These are phyloP conservation scores for Protophormia terraenovae DNA, from an alignment of 2,888 invertebrate species.

Conservation along the genomic window DNA sequence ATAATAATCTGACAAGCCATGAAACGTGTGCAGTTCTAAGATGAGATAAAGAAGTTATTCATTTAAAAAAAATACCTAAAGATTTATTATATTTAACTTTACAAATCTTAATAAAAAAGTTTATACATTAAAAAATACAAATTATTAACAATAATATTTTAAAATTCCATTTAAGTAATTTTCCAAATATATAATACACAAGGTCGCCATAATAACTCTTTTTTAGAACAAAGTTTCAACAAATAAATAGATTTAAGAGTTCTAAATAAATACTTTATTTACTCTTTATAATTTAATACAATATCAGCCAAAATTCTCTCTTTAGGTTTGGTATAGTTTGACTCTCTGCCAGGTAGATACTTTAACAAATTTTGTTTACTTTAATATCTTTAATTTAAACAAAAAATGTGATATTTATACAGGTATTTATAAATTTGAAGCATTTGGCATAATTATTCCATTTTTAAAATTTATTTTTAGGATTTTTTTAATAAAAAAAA, in stretches of 20 bases:
- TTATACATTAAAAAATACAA: background rate
- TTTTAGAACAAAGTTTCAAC: background rate
- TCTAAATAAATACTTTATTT: no score
- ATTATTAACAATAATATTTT: background rate
- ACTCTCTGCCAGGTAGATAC: background rate
- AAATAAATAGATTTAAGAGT: no score
- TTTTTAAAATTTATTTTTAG: background rate
- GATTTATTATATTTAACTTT: conserved; percentile 25
- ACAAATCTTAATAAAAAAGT: background rate
- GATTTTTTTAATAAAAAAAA: no score
- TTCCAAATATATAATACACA: background rate
- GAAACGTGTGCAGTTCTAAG: conserved; percentile 43
- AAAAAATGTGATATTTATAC: background rate
- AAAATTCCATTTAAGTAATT: background rate
- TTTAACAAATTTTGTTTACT: background rate
- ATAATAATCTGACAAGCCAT: conserved; percentile 30
- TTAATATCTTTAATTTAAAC: background rate
- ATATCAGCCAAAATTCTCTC: background rate
- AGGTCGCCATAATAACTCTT: background rate
- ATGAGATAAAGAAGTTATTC: conserved; percentile 32
- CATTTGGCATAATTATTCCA: no score
- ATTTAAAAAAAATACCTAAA: background rate
- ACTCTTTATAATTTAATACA: background rate
- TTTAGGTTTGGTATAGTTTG: background rate
- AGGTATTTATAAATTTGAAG: background rate